phyloP scores from a whole-genome alignment of 2,888 invertebrate genomes.

The Emmelina monodactyla region DNA sequence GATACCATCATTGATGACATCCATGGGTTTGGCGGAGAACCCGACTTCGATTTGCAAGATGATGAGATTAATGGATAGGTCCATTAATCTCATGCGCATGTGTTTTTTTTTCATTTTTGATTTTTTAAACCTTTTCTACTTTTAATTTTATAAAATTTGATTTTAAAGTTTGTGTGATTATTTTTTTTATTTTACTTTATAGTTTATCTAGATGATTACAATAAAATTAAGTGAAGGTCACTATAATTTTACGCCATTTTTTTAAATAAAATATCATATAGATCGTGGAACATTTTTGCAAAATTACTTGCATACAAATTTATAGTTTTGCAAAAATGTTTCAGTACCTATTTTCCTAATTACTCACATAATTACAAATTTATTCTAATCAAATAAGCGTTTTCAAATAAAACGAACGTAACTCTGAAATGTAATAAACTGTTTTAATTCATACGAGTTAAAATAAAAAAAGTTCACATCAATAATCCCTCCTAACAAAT shows the following conservation, averaged over 20 bases:
- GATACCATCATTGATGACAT: slow-evolving; percentile 8
- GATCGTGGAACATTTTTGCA: not conserved
- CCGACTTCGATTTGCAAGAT: not conserved
- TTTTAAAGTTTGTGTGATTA: not conserved
- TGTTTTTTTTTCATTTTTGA: not conserved
- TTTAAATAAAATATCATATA: not conserved
- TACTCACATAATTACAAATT: not conserved
- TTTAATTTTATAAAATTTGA: not conserved
- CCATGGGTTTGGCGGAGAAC: slow-evolving; percentile 8
- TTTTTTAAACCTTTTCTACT: not conserved
- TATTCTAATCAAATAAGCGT: not conserved
- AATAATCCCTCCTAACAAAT: too few species aligned
- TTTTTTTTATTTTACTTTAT: not conserved
- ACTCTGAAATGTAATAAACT: not conserved
- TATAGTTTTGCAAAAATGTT: not conserved
- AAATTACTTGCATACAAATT: not conserved
- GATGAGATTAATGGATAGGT: not conserved
- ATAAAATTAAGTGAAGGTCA: not conserved
- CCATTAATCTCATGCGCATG: not conserved
- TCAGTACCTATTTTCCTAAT: not conserved
- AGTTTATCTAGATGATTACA: not conserved
- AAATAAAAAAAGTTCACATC: not conserved
- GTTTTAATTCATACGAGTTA: not conserved
- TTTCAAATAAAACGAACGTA: not conserved
- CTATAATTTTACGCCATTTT: not conserved